Evolutionary conservation across 2,113 vertebrate species (phyloP).

Genomic region (Ondatra zibethicus): DNA sequence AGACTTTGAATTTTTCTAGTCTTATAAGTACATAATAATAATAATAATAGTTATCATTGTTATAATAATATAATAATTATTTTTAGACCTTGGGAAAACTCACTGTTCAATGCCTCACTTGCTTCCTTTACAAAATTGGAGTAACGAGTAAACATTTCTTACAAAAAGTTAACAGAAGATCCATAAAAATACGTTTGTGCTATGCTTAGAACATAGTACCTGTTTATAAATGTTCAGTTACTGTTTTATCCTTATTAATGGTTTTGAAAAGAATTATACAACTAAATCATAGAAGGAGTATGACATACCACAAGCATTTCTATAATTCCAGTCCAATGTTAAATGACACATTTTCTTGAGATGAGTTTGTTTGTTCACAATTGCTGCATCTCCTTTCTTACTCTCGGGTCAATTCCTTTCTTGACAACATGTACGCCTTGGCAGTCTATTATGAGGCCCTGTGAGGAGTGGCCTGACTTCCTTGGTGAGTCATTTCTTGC

Average conservation of each 20-base stretch:
- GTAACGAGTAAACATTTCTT: neutral
- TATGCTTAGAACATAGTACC: neutral
- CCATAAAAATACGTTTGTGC: neutral
- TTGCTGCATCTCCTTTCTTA: neutral
- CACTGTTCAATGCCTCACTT: neutral
- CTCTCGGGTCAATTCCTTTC: neutral
- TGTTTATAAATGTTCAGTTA: neutral
- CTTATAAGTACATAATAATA: neutral
- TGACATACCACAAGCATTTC: neutral
- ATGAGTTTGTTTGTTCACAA: constrained; percentile 44
- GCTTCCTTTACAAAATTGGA: neutral
- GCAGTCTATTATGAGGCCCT: neutral
- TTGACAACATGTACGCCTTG: neutral
- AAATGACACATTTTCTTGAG: neutral
- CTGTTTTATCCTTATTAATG: neutral
- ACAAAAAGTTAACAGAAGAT: neutral
- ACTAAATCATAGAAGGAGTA: neutral
- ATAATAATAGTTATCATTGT: neutral
- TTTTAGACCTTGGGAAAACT: neutral
- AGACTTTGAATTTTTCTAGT: neutral
- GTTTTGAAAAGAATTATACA: neutral
- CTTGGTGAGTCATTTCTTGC: neutral
- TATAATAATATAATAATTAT: neutral
- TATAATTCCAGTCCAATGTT: neutral
- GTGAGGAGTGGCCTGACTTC: neutral